Evolutionary conservation across 2,888 invertebrate species (phyloP), one percentile per base, ranked within the genome.

Genomic region (Psococerastis gibbosa): DNA sequence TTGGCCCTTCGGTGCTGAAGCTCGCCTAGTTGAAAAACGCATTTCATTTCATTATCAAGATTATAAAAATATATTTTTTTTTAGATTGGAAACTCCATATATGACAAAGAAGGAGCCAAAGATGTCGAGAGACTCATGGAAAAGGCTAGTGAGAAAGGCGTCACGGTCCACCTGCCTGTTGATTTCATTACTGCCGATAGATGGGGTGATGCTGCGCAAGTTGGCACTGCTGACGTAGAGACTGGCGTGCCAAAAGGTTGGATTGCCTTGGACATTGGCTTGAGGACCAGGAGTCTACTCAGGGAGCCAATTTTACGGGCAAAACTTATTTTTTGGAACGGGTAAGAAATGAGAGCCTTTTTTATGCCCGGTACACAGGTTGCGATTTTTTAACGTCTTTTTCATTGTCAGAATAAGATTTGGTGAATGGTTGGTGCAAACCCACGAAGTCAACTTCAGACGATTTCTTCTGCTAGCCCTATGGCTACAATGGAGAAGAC

Each of bases 271-370:
- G 98, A 98, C 60, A 71, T 89, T 50, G 98, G 98, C 32, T 85
- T 87, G 35, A 81, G 89, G 60, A 76, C 87, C 0, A 69, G 73
- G 46, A 79, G 78, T 54, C 58, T 76, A 1, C 95, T 98, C 54
- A 51, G 56, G 51, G 83, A 77, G 41, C 87, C 87, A 11, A 78
- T 99, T 51, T 69, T 73, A 1, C 71, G 84, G 49, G 87, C 97
- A 20, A 97, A 95, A 66, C 81, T 91, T 3, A 89, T 99, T 57
- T 92, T 98, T 2, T 99, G 98, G 98, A 99, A 99, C 62, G 98
- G 97, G 84, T 84, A 66, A 62, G 65, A 49, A n/a, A n/a, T n/a
- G n/a, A n/a, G n/a, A n/a, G n/a, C n/a, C n/a, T n/a, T n/a, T n/a
- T n/a, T n/a, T n/a, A n/a, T n/a, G n/a, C n/a, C n/a, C n/a, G n/a